phyloP scores from a whole-genome alignment of 2,888 invertebrate genomes.

The Poecilus cupreus region DNA sequence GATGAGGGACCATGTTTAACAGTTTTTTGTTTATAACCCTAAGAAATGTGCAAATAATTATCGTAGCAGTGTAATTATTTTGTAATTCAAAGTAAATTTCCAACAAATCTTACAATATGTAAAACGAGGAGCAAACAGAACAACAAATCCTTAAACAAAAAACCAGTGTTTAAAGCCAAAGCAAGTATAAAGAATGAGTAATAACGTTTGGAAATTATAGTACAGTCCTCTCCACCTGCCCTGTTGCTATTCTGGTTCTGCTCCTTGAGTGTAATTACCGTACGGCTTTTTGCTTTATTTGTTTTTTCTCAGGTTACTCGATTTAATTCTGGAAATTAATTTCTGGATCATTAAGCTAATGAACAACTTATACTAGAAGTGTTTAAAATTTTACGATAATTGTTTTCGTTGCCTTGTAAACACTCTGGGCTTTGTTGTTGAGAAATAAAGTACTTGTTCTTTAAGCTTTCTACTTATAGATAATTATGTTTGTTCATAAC shows the following conservation, averaged over 20 bases:
- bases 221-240: neutral
- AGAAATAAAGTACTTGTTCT: neutral
- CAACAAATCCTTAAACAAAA: neutral
- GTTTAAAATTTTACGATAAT: constrained; percentile 51
- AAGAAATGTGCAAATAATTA: too few species aligned
- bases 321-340: constrained; percentile 53
- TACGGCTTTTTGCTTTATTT: constrained; percentile 48
- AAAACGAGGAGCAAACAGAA: too few species aligned
- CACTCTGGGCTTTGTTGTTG: neutral
- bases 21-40: too few species aligned
- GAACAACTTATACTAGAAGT: constrained; percentile 52
- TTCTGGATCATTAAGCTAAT: constrained; percentile 53
- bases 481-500: too few species aligned
- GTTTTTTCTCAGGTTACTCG: constrained; percentile 53
- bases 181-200: constrained; percentile 38
- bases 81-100: neutral
- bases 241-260: neutral
- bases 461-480: too few species aligned
- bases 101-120: neutral
- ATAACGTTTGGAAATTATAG: constrained; percentile 41
- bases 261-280: constrained; percentile 45
- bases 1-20: too few species aligned
- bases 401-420: constrained; percentile 27
- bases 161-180: neutral
- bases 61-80: neutral